Percentiles rank a stretch among this genome's conserved stretches.
phyloP scores from a whole-genome alignment of 2,797 vertebrate species.

The Orientallactaga sibirica region DNA sequence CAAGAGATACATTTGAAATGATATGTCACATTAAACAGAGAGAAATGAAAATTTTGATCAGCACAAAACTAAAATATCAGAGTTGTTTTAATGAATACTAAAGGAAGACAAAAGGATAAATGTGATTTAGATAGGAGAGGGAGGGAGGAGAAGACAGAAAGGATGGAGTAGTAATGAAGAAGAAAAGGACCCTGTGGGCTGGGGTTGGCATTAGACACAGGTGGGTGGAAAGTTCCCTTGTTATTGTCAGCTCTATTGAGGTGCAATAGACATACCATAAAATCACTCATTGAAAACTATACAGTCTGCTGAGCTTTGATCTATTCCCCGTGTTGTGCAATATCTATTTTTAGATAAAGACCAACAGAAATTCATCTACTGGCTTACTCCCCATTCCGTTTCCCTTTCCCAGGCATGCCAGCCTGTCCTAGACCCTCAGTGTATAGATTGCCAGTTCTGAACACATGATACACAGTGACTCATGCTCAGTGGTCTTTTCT shows the following conservation, averaged over 20 bases:
- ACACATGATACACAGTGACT: neutral
- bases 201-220: neutral
- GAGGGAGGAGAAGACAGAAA: neutral
- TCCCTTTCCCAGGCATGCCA: neutral
- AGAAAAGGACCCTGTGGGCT: neutral
- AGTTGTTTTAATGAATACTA: neutral
- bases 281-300: neutral
- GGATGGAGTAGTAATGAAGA: neutral
- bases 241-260: neutral
- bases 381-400: neutral
- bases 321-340: neutral
- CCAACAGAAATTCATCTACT: neutral
- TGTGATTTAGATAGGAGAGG: neutral
- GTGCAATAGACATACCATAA: constrained; percentile 28
- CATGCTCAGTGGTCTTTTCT: neutral
- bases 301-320: neutral
- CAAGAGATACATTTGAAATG: neutral
- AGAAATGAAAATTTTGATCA: neutral
- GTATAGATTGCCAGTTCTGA: neutral
- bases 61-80: neutral
- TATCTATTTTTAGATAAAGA: constrained; percentile 32
- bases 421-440: neutral
- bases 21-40: neutral
- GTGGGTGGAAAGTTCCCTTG: neutral
- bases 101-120: neutral